Conservation (phyloP, 2,888 invertebrate species). For the Acleris cristana region DNA sequence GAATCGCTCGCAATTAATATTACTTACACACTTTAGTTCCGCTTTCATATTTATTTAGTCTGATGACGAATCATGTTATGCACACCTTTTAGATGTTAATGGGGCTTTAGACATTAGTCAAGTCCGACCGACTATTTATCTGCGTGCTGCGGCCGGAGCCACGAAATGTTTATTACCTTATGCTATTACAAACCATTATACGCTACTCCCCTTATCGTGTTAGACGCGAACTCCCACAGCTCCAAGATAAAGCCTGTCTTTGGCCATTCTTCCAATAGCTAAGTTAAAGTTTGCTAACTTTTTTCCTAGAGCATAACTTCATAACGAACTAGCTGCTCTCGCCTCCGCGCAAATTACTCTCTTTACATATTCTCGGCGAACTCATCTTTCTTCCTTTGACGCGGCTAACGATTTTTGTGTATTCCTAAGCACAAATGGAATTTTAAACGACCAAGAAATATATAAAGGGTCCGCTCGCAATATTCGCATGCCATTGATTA, state of each 20-base stretch:
- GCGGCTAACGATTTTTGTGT: slow-evolving; percentile 27
- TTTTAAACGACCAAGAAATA: slow-evolving; percentile 31
- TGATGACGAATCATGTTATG: slow-evolving; percentile 37
- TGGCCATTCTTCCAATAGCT: slow-evolving; percentile 2
- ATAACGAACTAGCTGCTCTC: slow-evolving; percentile 19
- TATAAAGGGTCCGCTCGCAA: not conserved
- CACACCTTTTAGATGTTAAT: slow-evolving; percentile 33
- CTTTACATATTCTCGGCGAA: slow-evolving; percentile 33
- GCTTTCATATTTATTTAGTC: slow-evolving; percentile 37
- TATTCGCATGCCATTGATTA: slow-evolving; percentile 12
- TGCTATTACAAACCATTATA: slow-evolving; percentile 25
- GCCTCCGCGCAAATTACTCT: slow-evolving; percentile 22
- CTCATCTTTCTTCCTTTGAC: slow-evolving; percentile 34
- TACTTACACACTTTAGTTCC: slow-evolving; percentile 32
- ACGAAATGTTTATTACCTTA: slow-evolving; percentile 29
- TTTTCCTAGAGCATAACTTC: slow-evolving; percentile 21
- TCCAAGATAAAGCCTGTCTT: slow-evolving; percentile 19
- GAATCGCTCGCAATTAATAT: slow-evolving; percentile 33
- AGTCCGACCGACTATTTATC: slow-evolving; percentile 29
- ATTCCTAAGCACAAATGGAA: slow-evolving; percentile 28
- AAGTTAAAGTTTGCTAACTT: slow-evolving; percentile 6
- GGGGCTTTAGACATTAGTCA: slow-evolving; percentile 29
- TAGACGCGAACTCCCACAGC: slow-evolving; percentile 20
- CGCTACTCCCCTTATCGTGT: slow-evolving; percentile 22
- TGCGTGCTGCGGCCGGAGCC: not conserved